Evolutionary conservation across 1,140 invertebrate species (phyloP), one percentile per base, ranked within the genome.

Genomic region (Adelges cooleyi): DNA sequence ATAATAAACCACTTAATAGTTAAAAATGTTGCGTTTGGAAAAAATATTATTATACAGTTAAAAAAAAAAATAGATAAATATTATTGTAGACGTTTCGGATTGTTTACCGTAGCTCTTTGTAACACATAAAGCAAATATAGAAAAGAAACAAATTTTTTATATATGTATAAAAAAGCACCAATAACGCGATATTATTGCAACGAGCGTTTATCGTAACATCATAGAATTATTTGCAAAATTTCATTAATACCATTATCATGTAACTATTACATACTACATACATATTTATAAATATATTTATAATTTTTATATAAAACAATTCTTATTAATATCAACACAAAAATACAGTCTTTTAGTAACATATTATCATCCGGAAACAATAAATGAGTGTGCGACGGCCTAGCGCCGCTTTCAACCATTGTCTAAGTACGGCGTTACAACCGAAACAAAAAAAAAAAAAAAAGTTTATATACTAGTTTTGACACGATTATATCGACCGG

Each of bases 321-420:
- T 62, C 9, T 44, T 44, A 27, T 44, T 44, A 33, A 46, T 44
- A 59, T 59, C 13, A 59, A 59, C 54, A 59, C 36, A 46, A 44
- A 54, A 59, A 46, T 62, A 62, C 56, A 62, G 56, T 62, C 56
- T 62, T 62, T 62, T 62, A 62, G 56, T 62, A 62, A 48, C 25
- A 62, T 33, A 33, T 44, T 48, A 62, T 42, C 18, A 42, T 62
- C 33, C 5, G 2, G 44, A 62, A 29, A 62, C 27, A 62, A 33
- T 13, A 48, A 48, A 29, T n/a, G 11, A 6, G 29, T 33, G 11
- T 33, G 29, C 29, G 29, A 33, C 11, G 29, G 29, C 11, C 11
- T 33, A 33, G 29, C 11, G 11, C 11, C 29, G 29, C 29, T 11
- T 33, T n/a, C n/a, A n/a, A n/a, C n/a, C n/a, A n/a, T n/a, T n/a